Conservation (phyloP, 1,140 invertebrate species). For the Calliphora vicina region DNA sequence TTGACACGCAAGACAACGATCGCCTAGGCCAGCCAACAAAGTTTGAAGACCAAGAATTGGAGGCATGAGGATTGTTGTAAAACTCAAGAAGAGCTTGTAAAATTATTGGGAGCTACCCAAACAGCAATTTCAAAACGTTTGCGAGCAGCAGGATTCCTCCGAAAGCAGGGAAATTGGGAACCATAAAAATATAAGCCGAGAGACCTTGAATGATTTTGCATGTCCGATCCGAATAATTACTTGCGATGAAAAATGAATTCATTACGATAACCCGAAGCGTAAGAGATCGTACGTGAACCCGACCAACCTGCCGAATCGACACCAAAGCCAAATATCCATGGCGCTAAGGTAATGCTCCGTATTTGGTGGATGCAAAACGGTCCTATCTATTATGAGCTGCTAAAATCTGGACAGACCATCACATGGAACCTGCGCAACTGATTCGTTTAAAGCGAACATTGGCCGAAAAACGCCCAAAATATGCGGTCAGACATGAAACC, state of each 20-base stretch:
- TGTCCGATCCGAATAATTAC: not conserved
- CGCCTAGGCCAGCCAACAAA: not conserved
- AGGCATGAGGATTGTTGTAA: not conserved
- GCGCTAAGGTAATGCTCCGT: too few relatives aligned
- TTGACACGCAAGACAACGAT: too few relatives aligned
- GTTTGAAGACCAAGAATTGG: not conserved
- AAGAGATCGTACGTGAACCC: not conserved
- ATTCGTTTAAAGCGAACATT: not conserved
- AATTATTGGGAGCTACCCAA: not conserved
- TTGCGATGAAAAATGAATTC: not conserved
- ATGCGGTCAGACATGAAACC: too few relatives aligned
- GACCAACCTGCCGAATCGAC: too few relatives aligned
- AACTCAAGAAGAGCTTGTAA: not conserved
- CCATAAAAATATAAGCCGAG: too few relatives aligned
- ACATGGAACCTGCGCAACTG: not conserved
- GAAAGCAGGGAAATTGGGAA: too few relatives aligned
- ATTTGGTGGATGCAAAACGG: not conserved
- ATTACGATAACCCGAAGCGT: not conserved
- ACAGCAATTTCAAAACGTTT: not conserved
- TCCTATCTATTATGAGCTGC: not conserved
- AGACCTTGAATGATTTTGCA: not conserved
- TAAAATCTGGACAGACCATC: not conserved
- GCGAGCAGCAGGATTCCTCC: not conserved
- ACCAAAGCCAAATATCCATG: too few relatives aligned
- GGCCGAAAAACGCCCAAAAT: too few relatives aligned